These are phyloP conservation scores for Chaetoderma sp. DNA, from an alignment of 2,888 invertebrate genomes.

Conservation along the genomic window DNA sequence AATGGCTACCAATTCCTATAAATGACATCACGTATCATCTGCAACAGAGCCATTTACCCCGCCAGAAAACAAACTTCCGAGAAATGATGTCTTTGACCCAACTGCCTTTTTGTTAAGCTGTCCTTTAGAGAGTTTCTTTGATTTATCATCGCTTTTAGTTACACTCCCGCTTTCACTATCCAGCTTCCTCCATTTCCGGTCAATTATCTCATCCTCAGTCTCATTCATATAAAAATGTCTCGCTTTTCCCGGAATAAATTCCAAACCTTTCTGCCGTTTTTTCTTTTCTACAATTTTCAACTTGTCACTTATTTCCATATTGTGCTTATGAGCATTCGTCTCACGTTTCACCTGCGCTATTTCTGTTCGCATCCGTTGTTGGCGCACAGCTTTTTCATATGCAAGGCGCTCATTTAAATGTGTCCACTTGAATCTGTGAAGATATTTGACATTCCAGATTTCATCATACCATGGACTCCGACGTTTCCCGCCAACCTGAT, in stretches of 20 bases:
- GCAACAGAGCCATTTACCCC: constrained; percentile 20
- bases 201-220: constrained; percentile 53
- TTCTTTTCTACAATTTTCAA: constrained; percentile 42
- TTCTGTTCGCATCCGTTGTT: constrained; percentile 87
- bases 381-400: constrained; percentile 90
- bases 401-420: constrained; percentile 93
- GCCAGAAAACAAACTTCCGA: constrained; percentile 51
- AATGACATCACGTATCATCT: too few species aligned
- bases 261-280: constrained; percentile 17
- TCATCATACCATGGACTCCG: constrained; percentile 79
- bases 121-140: constrained; percentile 1
- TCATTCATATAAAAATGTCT: constrained; percentile 46
- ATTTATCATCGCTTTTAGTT: constrained; percentile 17
- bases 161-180: neutral
- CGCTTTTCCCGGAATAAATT: constrained; percentile 24
- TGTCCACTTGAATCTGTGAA: constrained; percentile 93
- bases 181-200: constrained; percentile 33
- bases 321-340: constrained; percentile 84
- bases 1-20: too few species aligned
- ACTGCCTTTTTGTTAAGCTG: neutral
- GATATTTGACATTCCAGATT: constrained; percentile 96
- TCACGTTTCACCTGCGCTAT: constrained; percentile 88
- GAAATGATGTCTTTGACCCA: constrained; percentile 40
- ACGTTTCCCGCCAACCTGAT: constrained; percentile 52
- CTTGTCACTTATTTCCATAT: constrained; percentile 75